phyloP scores from a whole-genome alignment of 2,113 vertebrate species.

The Coptodon rendalli region DNA sequence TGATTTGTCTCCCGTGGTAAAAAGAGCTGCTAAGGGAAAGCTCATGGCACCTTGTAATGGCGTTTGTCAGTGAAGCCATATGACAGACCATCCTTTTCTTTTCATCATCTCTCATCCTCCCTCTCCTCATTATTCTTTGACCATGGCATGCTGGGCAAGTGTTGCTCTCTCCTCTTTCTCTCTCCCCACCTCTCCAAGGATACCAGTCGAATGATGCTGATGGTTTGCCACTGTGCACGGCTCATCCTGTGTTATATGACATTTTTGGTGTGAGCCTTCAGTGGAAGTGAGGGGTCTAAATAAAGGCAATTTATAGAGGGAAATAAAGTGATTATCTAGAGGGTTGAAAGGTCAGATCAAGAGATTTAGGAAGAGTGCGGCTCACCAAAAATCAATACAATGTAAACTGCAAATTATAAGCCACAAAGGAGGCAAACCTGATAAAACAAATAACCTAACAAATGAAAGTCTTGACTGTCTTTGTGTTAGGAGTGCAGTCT shows the following conservation, averaged over 20 bases:
- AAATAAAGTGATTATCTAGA: not conserved
- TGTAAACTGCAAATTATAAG: not conserved
- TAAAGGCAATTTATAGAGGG: not conserved
- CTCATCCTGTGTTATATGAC: not conserved
- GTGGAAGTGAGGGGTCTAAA: not conserved
- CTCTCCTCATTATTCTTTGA: not conserved
- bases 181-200: not conserved
- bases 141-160: not conserved
- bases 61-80: not conserved
- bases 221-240: not conserved
- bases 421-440: not conserved
- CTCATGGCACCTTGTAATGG: not conserved
- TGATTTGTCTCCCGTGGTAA: slow-evolving; percentile 9
- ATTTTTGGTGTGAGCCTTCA: not conserved
- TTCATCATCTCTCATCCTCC: not conserved
- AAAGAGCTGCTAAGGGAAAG: not conserved
- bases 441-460: not conserved
- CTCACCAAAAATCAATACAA: not conserved
- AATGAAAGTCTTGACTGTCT: not conserved
- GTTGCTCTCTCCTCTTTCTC: not conserved
- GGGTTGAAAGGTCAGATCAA: not conserved
- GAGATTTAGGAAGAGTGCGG: not conserved
- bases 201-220: not conserved
- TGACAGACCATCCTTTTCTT: not conserved
- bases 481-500: not conserved